A percentile compares a stretch with the other conserved stretches of the same genome.
Evolutionary conservation across 2,797 vertebrate species (phyloP).

Genomic region (Macropus fuliginosus): DNA sequence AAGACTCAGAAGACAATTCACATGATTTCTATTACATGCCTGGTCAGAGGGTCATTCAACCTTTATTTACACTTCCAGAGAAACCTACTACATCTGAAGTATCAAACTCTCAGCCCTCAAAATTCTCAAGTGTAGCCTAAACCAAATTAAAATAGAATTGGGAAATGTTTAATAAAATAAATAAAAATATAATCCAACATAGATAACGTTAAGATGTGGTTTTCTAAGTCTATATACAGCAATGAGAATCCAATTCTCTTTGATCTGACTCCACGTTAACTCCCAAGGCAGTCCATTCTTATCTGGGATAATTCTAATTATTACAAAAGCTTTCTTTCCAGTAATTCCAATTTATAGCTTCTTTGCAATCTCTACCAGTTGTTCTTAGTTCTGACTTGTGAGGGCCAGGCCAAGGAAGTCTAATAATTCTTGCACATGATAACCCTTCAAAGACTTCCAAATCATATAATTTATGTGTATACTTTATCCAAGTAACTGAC

Average conservation of each 20-base stretch:
- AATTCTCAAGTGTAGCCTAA: background rate
- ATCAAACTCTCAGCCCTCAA: background rate
- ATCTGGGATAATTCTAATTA: background rate
- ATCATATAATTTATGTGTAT: background rate
- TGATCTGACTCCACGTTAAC: background rate
- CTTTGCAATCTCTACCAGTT: background rate
- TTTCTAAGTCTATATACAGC: background rate
- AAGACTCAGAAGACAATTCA: background rate
- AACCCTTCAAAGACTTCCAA: background rate
- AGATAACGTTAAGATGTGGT: background rate
- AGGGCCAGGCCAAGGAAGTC: background rate
- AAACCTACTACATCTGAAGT: background rate
- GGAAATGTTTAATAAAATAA: background rate
- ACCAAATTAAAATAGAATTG: background rate
- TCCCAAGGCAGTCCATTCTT: background rate
- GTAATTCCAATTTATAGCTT: background rate
- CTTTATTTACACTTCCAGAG: background rate
- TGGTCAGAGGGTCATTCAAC: background rate
- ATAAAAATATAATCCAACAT: background rate
- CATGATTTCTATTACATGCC: background rate
- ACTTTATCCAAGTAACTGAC: background rate
- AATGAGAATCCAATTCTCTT: background rate
- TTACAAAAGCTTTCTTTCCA: background rate
- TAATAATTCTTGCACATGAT: background rate
- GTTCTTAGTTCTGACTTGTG: background rate